phyloP scores from a whole-genome alignment of 2,888 invertebrate species.

The Latheticus oryzae region DNA sequence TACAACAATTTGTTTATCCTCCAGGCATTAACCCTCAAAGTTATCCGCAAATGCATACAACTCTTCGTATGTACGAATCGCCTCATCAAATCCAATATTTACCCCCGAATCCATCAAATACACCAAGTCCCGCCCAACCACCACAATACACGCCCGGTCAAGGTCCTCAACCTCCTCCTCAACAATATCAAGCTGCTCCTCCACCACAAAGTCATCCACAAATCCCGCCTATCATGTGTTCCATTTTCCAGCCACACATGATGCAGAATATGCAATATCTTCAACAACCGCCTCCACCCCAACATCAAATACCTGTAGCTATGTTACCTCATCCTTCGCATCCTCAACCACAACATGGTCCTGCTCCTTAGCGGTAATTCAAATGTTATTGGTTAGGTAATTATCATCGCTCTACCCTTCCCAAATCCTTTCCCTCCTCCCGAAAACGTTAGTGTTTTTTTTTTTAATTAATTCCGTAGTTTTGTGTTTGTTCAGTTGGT shows the following conservation, averaged over 20 bases:
- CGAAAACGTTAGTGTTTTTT: constrained; percentile 17
- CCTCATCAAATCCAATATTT: constrained; percentile 65
- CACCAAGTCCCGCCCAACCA: constrained; percentile 64
- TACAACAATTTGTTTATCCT: constrained; percentile 70
- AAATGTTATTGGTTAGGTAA: constrained; percentile 29
- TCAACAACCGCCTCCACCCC: constrained; percentile 67
- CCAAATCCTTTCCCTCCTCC: constrained; percentile 7
- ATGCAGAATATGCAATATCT: constrained; percentile 67
- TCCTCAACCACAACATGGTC: constrained; percentile 62
- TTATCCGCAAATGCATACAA: constrained; percentile 67
- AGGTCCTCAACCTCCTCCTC: constrained; percentile 64
- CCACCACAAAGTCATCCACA: constrained; percentile 69
- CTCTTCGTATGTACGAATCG: constrained; percentile 79
- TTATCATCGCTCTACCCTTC: constrained; percentile 32
- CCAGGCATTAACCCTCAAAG: constrained; percentile 61
- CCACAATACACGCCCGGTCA: constrained; percentile 55
- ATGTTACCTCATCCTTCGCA: constrained; percentile 61
- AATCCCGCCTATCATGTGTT: constrained; percentile 70
- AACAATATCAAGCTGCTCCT: constrained; percentile 67
- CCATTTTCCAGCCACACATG: constrained; percentile 69
- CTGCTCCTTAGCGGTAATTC: constrained; percentile 59
- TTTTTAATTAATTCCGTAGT: too few relatives aligned
- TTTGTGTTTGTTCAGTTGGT: constrained; percentile 11
- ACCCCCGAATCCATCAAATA: constrained; percentile 69
- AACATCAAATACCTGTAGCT: constrained; percentile 56